phyloP scores from a whole-genome alignment of 1,140 invertebrate species.

The Pentalonia nigronervosa region DNA sequence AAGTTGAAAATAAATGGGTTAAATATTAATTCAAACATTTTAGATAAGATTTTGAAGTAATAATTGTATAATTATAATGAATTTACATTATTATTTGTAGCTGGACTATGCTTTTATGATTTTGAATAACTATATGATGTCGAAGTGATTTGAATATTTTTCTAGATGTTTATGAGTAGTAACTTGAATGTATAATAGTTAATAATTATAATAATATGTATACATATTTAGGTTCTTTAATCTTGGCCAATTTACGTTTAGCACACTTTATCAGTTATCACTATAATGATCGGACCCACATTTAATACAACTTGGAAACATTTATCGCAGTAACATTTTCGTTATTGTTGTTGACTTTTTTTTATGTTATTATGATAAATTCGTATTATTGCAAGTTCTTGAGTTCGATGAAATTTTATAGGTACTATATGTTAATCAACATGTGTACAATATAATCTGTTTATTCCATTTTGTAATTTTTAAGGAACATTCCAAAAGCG shows the following conservation, averaged over 20 bases:
- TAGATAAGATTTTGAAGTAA: neutral
- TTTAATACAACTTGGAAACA: too few species aligned
- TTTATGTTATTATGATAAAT: neutral
- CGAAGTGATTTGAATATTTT: too few species aligned
- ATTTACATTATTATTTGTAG: neutral
- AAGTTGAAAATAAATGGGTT: neutral
- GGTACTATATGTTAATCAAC: neutral
- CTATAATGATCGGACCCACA: too few species aligned
- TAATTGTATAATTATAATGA: neutral
- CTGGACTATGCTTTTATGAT: neutral
- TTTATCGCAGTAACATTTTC: neutral
- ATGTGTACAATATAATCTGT: neutral
- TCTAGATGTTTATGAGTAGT: neutral
- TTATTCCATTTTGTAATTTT: constrained; percentile 13
- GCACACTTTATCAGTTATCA: too few species aligned
- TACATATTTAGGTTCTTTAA: neutral
- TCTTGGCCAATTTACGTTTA: neutral
- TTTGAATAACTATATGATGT: neutral
- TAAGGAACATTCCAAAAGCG: constrained; percentile 90
- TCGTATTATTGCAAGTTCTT: neutral
- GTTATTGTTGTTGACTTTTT: neutral
- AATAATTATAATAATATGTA: neutral
- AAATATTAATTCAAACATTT: neutral
- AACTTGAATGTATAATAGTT: neutral
- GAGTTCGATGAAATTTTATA: neutral